phyloP scores from a whole-genome alignment of 2,888 invertebrate genomes.

The Eupithecia inturbata region DNA sequence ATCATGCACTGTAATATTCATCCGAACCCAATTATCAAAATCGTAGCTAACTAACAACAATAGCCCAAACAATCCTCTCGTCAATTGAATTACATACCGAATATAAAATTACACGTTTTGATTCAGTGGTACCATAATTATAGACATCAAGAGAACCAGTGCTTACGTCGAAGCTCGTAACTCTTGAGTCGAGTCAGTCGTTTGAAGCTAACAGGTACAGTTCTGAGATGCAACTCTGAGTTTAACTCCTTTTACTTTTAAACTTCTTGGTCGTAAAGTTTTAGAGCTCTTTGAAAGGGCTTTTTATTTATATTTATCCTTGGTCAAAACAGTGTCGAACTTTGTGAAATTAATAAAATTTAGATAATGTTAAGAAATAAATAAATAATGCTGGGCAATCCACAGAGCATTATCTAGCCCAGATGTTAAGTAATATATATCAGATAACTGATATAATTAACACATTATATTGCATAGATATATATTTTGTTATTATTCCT shows the following conservation, averaged over 20 bases:
- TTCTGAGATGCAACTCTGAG: background rate
- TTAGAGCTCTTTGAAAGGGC: background rate
- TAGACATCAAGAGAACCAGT: conserved; percentile 59
- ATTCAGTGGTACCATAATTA: conserved; percentile 55
- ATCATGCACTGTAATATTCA: background rate
- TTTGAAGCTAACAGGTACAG: conserved; percentile 29
- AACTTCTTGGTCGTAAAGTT: background rate
- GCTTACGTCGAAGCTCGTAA: conserved; percentile 49
- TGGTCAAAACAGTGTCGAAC: background rate
- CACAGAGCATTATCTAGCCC: too few relatives aligned
- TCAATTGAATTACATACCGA: conserved; percentile 39
- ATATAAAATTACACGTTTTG: conserved; percentile 53
- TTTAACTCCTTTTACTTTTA: conserved; percentile 1
- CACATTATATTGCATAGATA: too few relatives aligned
- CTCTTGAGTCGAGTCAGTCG: conserved; percentile 19
- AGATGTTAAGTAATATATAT: too few relatives aligned
- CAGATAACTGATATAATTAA: too few relatives aligned
- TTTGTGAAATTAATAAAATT: background rate
- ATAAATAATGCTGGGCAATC: too few relatives aligned
- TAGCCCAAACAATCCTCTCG: conserved; percentile 33
- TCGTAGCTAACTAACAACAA: conserved; percentile 15
- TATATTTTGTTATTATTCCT: too few relatives aligned
- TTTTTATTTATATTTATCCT: background rate
- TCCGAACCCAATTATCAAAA: conserved; percentile 17
- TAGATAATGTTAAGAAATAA: too few relatives aligned